Evolutionary conservation across 2,113 vertebrate species (phyloP).

Genomic region (Nanorana parkeri): DNA sequence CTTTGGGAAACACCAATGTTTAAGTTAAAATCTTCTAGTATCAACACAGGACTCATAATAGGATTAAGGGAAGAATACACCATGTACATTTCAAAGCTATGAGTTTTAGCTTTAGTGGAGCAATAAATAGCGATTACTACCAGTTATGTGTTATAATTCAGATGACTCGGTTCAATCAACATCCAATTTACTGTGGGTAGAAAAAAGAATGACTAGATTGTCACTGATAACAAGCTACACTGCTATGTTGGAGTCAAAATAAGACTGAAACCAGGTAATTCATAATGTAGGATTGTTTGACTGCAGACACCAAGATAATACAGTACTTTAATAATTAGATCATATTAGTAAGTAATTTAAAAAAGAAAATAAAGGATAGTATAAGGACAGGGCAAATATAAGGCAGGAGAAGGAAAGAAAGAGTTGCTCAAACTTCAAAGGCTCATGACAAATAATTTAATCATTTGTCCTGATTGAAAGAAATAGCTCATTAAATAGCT

Average conservation of each 20-base stretch:
- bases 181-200: background rate
- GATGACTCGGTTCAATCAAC: background rate
- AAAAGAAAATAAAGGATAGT: too few species aligned
- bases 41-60: slow-evolving; percentile 46
- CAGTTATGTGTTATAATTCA: slow-evolving; percentile 10
- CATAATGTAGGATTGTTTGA: too few species aligned
- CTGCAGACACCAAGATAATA: too few species aligned
- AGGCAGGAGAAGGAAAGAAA: too few species aligned
- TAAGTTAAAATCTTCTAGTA: slow-evolving; percentile 42
- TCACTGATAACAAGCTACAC: background rate
- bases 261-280: background rate
- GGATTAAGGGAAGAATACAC: slow-evolving; percentile 26
- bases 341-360: too few species aligned
- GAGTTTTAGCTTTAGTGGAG: slow-evolving; percentile 41
- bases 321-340: too few species aligned
- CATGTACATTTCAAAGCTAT: slow-evolving; percentile 17
- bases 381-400: too few species aligned
- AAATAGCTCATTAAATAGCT: too few species aligned
- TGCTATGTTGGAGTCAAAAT: background rate
- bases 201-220: background rate
- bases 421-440: too few species aligned
- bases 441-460: too few species aligned
- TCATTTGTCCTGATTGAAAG: too few species aligned
- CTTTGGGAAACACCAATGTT: slow-evolving; percentile 42
- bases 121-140: slow-evolving; percentile 33